Conservation (phyloP, 2,888 invertebrate genomes). For the Drosophila paucipuncta region DNA sequence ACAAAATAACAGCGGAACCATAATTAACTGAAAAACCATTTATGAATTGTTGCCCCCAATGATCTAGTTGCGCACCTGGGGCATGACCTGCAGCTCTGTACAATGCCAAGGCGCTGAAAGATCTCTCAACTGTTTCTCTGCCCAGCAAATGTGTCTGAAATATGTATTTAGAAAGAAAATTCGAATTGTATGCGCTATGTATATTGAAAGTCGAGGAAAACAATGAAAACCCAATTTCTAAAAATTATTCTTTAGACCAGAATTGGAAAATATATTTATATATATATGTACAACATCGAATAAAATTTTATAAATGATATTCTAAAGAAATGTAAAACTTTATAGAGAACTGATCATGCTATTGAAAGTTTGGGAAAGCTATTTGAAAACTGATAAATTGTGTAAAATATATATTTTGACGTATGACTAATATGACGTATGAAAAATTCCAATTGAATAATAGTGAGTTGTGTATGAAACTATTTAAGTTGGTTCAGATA, state of each 20-base stretch:
- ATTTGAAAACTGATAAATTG: neutral
- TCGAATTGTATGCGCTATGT: neutral
- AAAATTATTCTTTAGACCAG: neutral
- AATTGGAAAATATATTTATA: neutral
- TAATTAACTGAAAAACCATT: conserved; percentile 35
- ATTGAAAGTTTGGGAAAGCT: neutral
- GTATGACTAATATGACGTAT: neutral
- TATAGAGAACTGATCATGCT: neutral
- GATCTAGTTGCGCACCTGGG: conserved; percentile 36
- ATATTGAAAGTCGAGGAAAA: neutral
- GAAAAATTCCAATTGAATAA: neutral
- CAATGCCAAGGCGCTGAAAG: neutral
- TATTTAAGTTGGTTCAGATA: neutral
- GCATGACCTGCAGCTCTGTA: conserved; percentile 14
- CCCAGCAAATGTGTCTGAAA: neutral
- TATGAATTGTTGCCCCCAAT: conserved; percentile 14
- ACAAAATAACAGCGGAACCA: conserved; percentile 40
- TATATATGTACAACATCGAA: neutral
- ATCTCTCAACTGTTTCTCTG: neutral
- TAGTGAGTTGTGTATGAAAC: neutral
- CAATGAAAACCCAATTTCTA: neutral
- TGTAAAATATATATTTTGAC: neutral
- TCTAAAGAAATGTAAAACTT: neutral
- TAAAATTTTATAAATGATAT: rapidly evolving
- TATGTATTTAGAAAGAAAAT: neutral